Evolutionary conservation across 2,888 invertebrate species (phyloP).

Genomic region (Tridacna crocea): DNA sequence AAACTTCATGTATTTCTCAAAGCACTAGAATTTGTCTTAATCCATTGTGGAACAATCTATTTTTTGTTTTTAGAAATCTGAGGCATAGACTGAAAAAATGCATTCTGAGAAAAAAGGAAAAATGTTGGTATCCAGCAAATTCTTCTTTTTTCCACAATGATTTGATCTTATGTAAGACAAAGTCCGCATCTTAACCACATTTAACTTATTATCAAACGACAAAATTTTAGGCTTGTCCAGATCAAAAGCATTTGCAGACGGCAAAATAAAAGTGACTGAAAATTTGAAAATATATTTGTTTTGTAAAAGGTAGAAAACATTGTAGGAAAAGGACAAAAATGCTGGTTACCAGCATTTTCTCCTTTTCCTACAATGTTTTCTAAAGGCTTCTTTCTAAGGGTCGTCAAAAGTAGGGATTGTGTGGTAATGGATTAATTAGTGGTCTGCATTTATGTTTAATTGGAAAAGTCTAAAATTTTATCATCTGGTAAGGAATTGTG

Average conservation of each 20-base stretch:
- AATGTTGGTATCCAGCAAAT: neutral
- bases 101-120: neutral
- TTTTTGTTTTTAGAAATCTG: neutral
- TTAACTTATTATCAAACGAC: neutral
- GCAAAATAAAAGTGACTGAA: too few species aligned
- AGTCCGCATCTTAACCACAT: neutral
- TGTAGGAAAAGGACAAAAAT: too few species aligned
- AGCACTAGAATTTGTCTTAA: neutral
- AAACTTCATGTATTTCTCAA: too few species aligned
- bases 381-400: too few species aligned
- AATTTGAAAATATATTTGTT: too few species aligned
- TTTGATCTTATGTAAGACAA: neutral
- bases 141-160: neutral
- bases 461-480: neutral
- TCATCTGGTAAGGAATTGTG: neutral
- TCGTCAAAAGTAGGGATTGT: too few species aligned
- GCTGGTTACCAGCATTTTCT: too few species aligned
- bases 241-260: too few species aligned
- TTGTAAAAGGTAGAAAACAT: too few species aligned
- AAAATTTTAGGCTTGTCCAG: too few species aligned
- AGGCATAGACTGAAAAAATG: neutral
- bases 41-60: neutral
- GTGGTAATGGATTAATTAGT: neutral
- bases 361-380: too few species aligned
- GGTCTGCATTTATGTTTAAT: neutral